Percentiles rank a stretch among this genome's conserved stretches.
These are phyloP conservation scores for Oreortyx pictus DNA, from an alignment of 2,797 vertebrate genomes.

Conservation along the genomic window DNA sequence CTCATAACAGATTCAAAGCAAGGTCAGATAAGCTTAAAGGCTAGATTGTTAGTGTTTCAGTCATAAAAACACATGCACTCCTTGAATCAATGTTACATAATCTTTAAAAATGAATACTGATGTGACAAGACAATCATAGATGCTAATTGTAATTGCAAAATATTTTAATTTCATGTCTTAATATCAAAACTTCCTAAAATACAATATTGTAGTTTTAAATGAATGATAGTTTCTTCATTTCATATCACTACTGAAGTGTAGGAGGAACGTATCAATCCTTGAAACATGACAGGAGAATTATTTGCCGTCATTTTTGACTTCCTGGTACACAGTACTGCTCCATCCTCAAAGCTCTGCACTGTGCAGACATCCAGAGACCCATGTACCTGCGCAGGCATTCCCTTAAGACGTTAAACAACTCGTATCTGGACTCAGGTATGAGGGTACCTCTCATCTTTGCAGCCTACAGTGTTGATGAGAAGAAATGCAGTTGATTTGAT, in stretches of 20 bases:
- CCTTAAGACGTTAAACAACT: not conserved
- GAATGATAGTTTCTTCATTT: not conserved
- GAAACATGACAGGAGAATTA: not conserved
- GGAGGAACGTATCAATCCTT: not conserved
- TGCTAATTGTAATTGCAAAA: not conserved
- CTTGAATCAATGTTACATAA: rapidly evolving
- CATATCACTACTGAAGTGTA: not conserved
- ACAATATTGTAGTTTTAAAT: not conserved
- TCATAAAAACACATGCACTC: not conserved
- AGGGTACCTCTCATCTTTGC: not conserved
- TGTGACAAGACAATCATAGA: not conserved
- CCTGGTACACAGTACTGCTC: not conserved
- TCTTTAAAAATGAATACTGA: not conserved
- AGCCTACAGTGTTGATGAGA: not conserved
- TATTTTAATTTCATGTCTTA: not conserved
- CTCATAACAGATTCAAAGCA: conserved; percentile 40
- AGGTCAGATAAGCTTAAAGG: conserved; percentile 33
- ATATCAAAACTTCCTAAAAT: not conserved
- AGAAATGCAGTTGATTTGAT: not conserved
- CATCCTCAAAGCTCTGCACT: not conserved
- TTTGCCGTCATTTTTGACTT: not conserved
- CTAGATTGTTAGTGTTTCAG: conserved; percentile 17
- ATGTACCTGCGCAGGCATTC: not conserved
- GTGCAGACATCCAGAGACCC: not conserved
- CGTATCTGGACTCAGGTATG: not conserved